Evolutionary conservation across 1,140 invertebrate genomes (phyloP).

Genomic region (Tetramorium alpestre): DNA sequence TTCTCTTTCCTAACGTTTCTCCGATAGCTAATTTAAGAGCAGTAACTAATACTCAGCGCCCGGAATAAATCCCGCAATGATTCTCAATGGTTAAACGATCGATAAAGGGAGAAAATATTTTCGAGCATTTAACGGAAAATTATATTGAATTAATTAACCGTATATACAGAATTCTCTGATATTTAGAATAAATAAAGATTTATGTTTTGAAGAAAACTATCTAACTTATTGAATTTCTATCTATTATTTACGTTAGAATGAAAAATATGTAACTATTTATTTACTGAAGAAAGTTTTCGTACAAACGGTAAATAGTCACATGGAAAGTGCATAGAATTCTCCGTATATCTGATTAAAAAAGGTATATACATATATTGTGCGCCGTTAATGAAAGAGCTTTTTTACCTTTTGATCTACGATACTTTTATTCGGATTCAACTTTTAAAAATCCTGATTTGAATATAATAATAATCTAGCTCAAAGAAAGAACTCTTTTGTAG

Average conservation of each 20-base stretch:
- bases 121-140: background rate
- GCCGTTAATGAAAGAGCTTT: background rate
- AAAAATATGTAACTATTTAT: background rate
- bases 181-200: background rate
- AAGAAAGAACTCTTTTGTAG: background rate
- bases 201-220: background rate
- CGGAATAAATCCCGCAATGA: conserved; percentile 39
- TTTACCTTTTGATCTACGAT: conserved; percentile 15
- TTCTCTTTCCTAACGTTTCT: conserved; percentile 16
- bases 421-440: background rate
- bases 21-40: conserved; percentile 56
- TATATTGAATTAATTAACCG: conserved; percentile 9
- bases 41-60: conserved; percentile 19
- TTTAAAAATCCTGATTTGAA: background rate
- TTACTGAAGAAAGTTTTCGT: background rate
- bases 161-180: background rate
- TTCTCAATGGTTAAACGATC: conserved; percentile 30
- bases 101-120: conserved; percentile 11
- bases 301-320: background rate
- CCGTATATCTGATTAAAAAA: background rate
- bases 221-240: background rate
- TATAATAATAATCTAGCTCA: background rate
- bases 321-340: background rate
- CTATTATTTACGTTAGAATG: background rate
- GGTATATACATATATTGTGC: background rate